Evolutionary conservation across 2,113 vertebrate genomes (phyloP).

Genomic region (Hippocampus zosterae): DNA sequence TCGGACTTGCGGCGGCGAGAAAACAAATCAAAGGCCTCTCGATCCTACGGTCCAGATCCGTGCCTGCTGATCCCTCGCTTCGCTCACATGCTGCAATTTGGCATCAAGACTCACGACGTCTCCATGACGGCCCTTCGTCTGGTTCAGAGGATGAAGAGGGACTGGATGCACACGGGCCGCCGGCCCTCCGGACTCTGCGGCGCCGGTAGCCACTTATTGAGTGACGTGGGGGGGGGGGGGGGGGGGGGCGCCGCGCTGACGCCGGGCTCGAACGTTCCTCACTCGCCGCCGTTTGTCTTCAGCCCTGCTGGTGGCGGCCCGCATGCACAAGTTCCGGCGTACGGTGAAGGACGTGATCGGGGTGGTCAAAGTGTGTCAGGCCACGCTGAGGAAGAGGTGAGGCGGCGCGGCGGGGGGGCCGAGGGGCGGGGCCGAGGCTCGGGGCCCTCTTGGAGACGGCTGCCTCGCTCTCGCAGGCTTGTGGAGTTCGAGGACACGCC

Average conservation of each 20-base stretch:
- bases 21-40: not conserved
- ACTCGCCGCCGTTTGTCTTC: not conserved
- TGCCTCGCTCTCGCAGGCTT: constrained; percentile 67
- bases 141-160: constrained; percentile 95
- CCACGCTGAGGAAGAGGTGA: constrained; percentile 94
- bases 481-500: constrained; percentile 98
- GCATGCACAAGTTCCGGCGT: constrained; percentile 96
- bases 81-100: constrained; percentile 95
- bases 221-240: too few relatives aligned
- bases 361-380: constrained; percentile 97
- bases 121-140: constrained; percentile 95
- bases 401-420: not conserved
- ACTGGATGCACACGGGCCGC: constrained; percentile 98
- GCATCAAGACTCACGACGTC: constrained; percentile 91
- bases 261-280: too few relatives aligned
- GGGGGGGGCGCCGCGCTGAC: too few relatives aligned
- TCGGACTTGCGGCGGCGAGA: too few relatives aligned
- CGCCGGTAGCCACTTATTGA: constrained; percentile 73
- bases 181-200: constrained; percentile 92
- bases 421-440: not conserved
- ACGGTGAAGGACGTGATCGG: constrained; percentile 95
- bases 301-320: constrained; percentile 95
- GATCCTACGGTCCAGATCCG: constrained; percentile 73
- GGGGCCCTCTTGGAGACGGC: not conserved
- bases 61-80: constrained; percentile 97